phyloP scores from a whole-genome alignment of 2,113 vertebrate species.

The Halcyon senegalensis region DNA sequence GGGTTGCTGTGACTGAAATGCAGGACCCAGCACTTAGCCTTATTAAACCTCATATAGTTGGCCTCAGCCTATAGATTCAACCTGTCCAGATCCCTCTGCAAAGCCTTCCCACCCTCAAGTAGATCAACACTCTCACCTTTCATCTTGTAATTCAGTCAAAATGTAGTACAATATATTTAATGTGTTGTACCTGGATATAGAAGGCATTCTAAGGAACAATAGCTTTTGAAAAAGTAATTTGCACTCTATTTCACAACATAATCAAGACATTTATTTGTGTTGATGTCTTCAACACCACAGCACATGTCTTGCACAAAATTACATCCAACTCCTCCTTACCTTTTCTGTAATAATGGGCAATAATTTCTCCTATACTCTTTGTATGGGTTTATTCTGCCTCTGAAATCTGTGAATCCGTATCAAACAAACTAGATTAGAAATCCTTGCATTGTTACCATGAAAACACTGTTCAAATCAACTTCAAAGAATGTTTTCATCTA shows the following conservation, averaged over 20 bases:
- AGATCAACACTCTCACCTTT: not conserved
- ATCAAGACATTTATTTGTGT: constrained; percentile 7
- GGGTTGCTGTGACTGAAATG: no score
- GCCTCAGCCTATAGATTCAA: no score
- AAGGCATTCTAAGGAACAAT: not conserved
- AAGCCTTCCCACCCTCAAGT: no score
- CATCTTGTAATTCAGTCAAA: constrained; percentile 12
- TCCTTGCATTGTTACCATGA: not conserved
- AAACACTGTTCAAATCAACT: not conserved
- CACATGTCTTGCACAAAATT: not conserved
- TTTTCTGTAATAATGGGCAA: not conserved
- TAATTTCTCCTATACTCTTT: not conserved
- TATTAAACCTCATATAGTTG: no score
- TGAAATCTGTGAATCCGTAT: not conserved
- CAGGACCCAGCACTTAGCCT: no score
- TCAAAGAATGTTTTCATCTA: not conserved
- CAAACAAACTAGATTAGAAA: not conserved
- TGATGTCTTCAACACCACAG: not conserved
- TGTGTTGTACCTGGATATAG: not conserved
- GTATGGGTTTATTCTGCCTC: not conserved
- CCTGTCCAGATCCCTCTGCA: no score
- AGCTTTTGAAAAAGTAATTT: constrained; percentile 23
- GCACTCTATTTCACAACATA: not conserved
- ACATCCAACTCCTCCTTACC: not conserved
- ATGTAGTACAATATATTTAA: not conserved